Percentiles rank a stretch among this genome's conserved stretches.
These are phyloP conservation scores for Xiphophorus couchianus DNA, from an alignment of 2,113 vertebrate species.

Conservation along the genomic window DNA sequence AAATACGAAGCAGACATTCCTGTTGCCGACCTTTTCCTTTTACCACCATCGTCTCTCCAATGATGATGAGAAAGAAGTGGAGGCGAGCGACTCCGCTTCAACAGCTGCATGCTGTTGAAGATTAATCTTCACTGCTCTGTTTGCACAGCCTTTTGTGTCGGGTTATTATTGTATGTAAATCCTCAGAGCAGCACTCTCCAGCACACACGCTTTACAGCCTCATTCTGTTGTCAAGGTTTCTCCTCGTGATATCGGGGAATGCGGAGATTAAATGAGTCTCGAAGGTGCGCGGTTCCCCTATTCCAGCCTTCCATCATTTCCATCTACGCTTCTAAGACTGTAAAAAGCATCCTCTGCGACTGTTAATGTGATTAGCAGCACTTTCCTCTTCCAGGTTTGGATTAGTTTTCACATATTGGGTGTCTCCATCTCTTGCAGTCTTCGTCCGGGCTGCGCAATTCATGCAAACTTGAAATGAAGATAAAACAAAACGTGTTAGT, in stretches of 20 bases:
- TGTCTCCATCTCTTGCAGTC: slow-evolving; percentile 11
- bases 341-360: slow-evolving; percentile 9
- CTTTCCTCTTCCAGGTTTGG: slow-evolving; percentile 21
- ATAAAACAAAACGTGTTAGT: background rate
- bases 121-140: slow-evolving; percentile 42
- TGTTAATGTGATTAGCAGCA: slow-evolving; percentile 46
- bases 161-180: background rate
- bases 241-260: background rate
- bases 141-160: slow-evolving; percentile 15
- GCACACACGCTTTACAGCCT: background rate
- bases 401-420: slow-evolving; percentile 28
- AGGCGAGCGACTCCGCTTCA: slow-evolving; percentile 4
- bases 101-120: slow-evolving; percentile 28
- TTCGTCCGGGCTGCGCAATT: slow-evolving; percentile 14
- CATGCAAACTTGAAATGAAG: slow-evolving; percentile 4
- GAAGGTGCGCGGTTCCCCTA: slow-evolving; percentile 6
- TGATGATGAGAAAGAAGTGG: background rate
- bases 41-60: slow-evolving; percentile 9
- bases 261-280: slow-evolving; percentile 11
- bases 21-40: background rate
- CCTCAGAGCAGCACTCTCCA: slow-evolving; percentile 1
- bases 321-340: slow-evolving; percentile 9
- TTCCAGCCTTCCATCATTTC: slow-evolving; percentile 12
- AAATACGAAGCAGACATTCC: background rate
- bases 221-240: slow-evolving; percentile 3